These are phyloP conservation scores for Trichopoda pennipes DNA, from an alignment of 2,888 invertebrate species.

Conservation along the genomic window DNA sequence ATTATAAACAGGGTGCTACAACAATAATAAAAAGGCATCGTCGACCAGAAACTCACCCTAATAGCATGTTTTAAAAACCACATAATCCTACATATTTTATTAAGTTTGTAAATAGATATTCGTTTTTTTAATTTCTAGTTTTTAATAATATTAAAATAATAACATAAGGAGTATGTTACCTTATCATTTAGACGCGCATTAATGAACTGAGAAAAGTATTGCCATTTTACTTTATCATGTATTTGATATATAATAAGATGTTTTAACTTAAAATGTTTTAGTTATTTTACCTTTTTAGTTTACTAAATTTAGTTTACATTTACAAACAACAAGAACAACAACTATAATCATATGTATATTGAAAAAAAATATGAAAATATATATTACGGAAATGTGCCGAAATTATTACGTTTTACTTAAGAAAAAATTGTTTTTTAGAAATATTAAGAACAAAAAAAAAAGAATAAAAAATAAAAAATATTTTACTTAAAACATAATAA, in stretches of 20 bases:
- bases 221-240: neutral
- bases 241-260: constrained; percentile 39
- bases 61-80: too few species aligned
- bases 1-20: too few species aligned
- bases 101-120: too few species aligned
- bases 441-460: constrained; percentile 13
- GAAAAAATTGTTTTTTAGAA: constrained; percentile 16
- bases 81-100: too few species aligned
- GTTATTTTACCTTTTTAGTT: constrained; percentile 46
- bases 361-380: constrained; percentile 40
- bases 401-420: constrained; percentile 56
- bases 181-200: too few species aligned
- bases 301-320: constrained; percentile 62
- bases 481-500: constrained; percentile 26
- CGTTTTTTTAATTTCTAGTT: too few species aligned
- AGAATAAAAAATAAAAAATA: constrained; percentile 14
- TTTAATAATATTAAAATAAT: too few species aligned
- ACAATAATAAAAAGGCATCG: too few species aligned
- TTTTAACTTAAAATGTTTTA: constrained; percentile 45
- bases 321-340: constrained; percentile 70
- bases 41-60: too few species aligned
- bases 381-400: constrained; percentile 67
- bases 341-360: constrained; percentile 68
- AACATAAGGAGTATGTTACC: too few species aligned
- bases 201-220: too few species aligned